A percentile compares a stretch with the other conserved stretches of the same genome.
phyloP scores from a whole-genome alignment of 2,888 invertebrate genomes.

The Saturnia pavonia region DNA sequence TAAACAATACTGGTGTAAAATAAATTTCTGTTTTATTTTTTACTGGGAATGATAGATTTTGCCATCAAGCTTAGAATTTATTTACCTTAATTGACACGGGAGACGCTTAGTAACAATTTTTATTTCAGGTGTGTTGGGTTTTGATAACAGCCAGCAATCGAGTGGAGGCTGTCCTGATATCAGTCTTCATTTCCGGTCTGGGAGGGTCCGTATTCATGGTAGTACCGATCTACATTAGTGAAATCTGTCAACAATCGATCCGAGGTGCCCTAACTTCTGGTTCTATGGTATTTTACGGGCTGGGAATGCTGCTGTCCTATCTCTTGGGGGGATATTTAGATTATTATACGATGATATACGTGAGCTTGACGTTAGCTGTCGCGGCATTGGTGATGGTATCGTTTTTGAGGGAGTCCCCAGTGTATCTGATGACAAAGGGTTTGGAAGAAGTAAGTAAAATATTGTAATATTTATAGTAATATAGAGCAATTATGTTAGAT shows the following conservation, averaged over 20 bases:
- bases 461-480: too few relatives aligned
- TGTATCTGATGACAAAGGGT: conserved; percentile 55
- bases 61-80: not conserved
- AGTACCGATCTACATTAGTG: conserved; percentile 55
- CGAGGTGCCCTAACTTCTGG: conserved; percentile 60
- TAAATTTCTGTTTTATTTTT: too few relatives aligned
- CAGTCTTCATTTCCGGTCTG: conserved; percentile 56
- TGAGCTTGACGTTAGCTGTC: conserved; percentile 44
- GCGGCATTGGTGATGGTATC: conserved; percentile 39
- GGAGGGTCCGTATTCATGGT: conserved; percentile 49
- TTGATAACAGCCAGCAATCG: conserved; percentile 42
- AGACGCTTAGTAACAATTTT: not conserved
- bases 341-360: conserved; percentile 54
- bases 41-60: too few relatives aligned
- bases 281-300: conserved; percentile 50
- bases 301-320: conserved; percentile 61
- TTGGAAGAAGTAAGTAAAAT: conserved; percentile 49
- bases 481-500: too few relatives aligned
- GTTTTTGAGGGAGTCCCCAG: conserved; percentile 58
- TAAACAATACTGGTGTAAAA: too few relatives aligned
- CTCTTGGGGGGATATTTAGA: conserved; percentile 53
- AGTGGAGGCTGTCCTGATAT: conserved; percentile 54
- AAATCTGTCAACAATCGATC: conserved; percentile 62
- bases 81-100: not conserved
- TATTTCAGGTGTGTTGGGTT: conserved; percentile 54